Evolutionary conservation across 1,140 invertebrate genomes (phyloP).

Genomic region (Littorina saxatilis): DNA sequence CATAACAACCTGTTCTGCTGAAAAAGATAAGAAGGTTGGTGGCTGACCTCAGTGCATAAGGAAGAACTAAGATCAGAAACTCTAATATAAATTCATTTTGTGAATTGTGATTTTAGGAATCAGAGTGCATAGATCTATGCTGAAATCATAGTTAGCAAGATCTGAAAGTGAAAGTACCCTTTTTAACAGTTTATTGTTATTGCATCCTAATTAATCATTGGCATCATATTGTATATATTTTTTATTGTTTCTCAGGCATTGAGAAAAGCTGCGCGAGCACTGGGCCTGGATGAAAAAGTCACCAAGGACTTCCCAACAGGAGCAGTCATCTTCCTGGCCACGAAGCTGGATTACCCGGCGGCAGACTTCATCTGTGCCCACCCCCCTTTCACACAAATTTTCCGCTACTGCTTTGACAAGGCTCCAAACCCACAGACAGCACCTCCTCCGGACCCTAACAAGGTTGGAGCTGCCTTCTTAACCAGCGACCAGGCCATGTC

Average conservation of each 20-base stretch:
- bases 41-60: too few species aligned
- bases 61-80: too few species aligned
- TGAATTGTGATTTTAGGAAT: too few species aligned
- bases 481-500: not conserved
- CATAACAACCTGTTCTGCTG: not conserved
- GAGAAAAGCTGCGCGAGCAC: not conserved
- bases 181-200: too few species aligned
- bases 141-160: too few species aligned
- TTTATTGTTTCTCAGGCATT: conserved; percentile 19
- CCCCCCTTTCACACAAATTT: conserved; percentile 36
- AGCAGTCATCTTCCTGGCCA: conserved; percentile 23
- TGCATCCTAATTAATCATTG: too few species aligned
- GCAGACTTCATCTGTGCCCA: conserved; percentile 33
- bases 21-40: conserved; percentile 30
- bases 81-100: too few species aligned
- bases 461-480: conserved; percentile 28
- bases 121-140: too few species aligned
- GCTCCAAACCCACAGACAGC: not conserved
- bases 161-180: too few species aligned
- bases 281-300: conserved; percentile 9
- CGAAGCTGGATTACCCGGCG: conserved; percentile 2
- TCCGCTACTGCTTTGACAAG: conserved; percentile 22
- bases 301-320: conserved; percentile 18
- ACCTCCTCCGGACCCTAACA: not conserved
- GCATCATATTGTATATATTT: too few species aligned